Percentiles rank a stretch among this genome's conserved stretches.
These are phyloP conservation scores for Pelusios castaneus DNA, from an alignment of 2,113 vertebrate genomes.

Conservation along the genomic window DNA sequence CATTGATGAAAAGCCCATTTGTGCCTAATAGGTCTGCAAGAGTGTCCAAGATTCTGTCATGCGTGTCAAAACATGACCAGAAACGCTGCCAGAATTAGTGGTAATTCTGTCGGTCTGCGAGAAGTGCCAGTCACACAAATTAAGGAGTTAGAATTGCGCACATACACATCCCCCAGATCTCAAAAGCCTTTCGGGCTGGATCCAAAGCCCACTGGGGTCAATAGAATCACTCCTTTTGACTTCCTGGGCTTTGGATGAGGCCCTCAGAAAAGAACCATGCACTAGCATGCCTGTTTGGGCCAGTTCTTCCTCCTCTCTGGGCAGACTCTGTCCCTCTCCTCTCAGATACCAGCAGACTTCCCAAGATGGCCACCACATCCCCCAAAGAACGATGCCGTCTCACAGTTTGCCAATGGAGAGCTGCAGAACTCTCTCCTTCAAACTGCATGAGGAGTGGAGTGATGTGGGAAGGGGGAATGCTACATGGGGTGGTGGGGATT, in stretches of 20 bases:
- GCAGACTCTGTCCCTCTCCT: background rate
- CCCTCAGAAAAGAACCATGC: background rate
- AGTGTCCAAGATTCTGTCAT: background rate
- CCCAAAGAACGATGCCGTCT: background rate
- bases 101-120: accelerated
- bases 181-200: background rate
- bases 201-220: background rate
- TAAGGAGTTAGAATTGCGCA: background rate
- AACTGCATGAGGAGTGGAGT: background rate
- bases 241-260: background rate
- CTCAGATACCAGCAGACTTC: background rate
- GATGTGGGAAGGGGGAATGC: background rate
- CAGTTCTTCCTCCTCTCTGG: background rate
- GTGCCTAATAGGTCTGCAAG: constrained; percentile 49
- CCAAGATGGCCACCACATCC: background rate
- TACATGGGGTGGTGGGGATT: background rate
- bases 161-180: background rate
- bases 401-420: background rate
- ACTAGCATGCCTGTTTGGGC: background rate
- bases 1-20: constrained; percentile 38
- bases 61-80: background rate
- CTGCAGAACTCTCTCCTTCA: background rate
- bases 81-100: background rate
- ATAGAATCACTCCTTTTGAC: background rate
- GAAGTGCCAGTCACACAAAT: background rate